Evolutionary conservation across 2,797 vertebrate species (phyloP).

Genomic region (Caiman crocodilus): DNA sequence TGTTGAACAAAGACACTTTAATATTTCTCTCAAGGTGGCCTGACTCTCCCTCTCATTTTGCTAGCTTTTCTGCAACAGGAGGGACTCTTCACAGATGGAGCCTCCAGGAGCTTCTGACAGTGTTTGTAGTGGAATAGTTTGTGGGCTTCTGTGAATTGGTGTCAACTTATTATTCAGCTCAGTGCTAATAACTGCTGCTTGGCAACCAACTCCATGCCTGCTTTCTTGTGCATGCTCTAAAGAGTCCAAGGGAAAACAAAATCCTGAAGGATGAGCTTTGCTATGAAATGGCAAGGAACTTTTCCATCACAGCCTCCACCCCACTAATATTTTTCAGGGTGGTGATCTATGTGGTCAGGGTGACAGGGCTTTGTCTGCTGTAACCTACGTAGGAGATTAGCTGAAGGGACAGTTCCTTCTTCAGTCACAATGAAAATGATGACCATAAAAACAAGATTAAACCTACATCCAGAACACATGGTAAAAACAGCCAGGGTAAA

Average conservation of each 20-base stretch:
- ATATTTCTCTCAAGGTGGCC: not conserved
- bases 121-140: not conserved
- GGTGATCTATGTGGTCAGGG: not conserved
- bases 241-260: not conserved
- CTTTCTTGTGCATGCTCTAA: not conserved
- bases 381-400: not conserved
- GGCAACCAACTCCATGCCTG: constrained; percentile 28
- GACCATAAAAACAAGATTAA: not conserved
- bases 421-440: constrained; percentile 12
- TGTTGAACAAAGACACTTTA: rapidly evolving
- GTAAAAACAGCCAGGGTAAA: constrained; percentile 32
- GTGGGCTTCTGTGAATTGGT: not conserved
- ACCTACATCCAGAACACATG: not conserved
- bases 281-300: constrained; percentile 12
- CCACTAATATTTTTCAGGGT: not conserved
- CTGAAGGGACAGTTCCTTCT: not conserved
- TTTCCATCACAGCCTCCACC: not conserved
- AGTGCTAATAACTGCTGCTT: constrained; percentile 44
- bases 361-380: rapidly evolving
- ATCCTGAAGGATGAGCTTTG: not conserved
- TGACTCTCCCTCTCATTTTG: not conserved
- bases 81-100: not conserved
- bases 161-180: constrained; percentile 34
- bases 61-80: rapidly evolving
- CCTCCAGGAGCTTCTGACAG: not conserved